These are phyloP conservation scores for Agrilus biguttatus DNA, from an alignment of 2,888 invertebrate species.

Conservation along the genomic window DNA sequence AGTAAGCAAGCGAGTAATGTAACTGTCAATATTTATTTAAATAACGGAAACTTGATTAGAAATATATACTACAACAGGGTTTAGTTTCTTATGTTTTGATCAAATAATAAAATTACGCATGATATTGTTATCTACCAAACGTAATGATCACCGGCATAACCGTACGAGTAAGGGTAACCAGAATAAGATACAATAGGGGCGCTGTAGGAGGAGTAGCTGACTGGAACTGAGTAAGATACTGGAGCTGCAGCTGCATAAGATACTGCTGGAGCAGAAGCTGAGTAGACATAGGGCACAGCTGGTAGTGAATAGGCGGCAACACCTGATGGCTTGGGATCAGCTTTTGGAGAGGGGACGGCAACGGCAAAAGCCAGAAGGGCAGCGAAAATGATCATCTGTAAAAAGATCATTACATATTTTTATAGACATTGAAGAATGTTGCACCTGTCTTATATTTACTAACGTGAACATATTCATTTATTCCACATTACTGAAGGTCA, in stretches of 20 bases:
- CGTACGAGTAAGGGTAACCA: slow-evolving; percentile 3
- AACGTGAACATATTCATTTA: background rate
- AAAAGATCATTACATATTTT: background rate
- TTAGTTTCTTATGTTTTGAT: too few species aligned
- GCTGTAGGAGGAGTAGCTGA: slow-evolving; percentile 2
- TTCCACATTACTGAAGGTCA: too few species aligned
- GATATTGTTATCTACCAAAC: too few species aligned
- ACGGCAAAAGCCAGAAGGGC: slow-evolving; percentile 37
- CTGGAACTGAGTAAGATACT: slow-evolving; percentile 1
- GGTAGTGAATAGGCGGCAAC: slow-evolving; percentile 20
- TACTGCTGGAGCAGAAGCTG: slow-evolving; percentile 5
- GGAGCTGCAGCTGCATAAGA: slow-evolving; percentile 1
- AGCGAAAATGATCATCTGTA: slow-evolving; percentile 33
- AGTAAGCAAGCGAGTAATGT: too few species aligned
- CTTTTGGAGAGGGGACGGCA: slow-evolving; percentile 33
- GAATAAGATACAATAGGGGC: background rate
- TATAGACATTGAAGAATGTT: background rate
- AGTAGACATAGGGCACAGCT: slow-evolving; percentile 12
- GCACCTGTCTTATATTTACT: background rate
- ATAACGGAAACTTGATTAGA: too few species aligned
- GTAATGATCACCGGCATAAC: background rate
- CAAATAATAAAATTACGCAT: too few species aligned
- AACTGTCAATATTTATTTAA: too few species aligned
- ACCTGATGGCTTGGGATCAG: slow-evolving; percentile 21
- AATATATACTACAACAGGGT: too few species aligned